Conservation (phyloP, 2,888 invertebrate species). For the Melanargia galathea region DNA sequence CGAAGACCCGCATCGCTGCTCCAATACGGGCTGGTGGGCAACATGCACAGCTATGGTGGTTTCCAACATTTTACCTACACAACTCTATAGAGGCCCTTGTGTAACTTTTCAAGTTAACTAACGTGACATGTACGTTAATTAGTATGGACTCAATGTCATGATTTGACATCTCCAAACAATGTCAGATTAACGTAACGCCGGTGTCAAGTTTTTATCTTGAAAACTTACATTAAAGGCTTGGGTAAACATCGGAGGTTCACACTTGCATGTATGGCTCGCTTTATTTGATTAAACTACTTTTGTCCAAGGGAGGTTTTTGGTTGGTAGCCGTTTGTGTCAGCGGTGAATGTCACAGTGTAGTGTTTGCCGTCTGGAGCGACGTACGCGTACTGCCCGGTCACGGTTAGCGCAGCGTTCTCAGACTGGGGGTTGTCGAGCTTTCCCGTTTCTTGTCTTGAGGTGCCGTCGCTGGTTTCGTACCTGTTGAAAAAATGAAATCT, state of each 20-base stretch:
- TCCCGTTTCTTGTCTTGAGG: conserved; percentile 84
- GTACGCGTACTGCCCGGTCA: conserved; percentile 84
- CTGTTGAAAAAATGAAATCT: conserved; percentile 53
- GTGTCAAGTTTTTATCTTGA: not conserved
- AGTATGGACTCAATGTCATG: not conserved
- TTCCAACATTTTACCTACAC: not conserved
- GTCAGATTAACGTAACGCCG: not conserved
- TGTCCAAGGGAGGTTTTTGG: conserved; percentile 79
- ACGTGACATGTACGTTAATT: not conserved
- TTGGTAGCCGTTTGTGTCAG: conserved; percentile 84
- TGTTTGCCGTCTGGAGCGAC: conserved; percentile 85
- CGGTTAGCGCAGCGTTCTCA: conserved; percentile 84
- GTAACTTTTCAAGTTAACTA: not conserved
- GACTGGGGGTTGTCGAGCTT: conserved; percentile 84
- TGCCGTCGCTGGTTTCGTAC: conserved; percentile 86
- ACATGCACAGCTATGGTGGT: too few species aligned
- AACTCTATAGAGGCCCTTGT: not conserved
- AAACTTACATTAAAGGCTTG: not conserved
- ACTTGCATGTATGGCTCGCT: not conserved
- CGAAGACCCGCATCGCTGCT: too few species aligned
- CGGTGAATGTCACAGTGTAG: conserved; percentile 84
- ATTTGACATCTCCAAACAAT: not conserved
- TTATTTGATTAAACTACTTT: conserved; percentile 40
- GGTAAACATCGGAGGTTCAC: not conserved
- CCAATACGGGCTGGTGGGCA: too few species aligned